A percentile compares a stretch with the other conserved stretches of the same genome.
phyloP scores from a whole-genome alignment of 2,113 vertebrate genomes.

The Anoplopoma fimbria region DNA sequence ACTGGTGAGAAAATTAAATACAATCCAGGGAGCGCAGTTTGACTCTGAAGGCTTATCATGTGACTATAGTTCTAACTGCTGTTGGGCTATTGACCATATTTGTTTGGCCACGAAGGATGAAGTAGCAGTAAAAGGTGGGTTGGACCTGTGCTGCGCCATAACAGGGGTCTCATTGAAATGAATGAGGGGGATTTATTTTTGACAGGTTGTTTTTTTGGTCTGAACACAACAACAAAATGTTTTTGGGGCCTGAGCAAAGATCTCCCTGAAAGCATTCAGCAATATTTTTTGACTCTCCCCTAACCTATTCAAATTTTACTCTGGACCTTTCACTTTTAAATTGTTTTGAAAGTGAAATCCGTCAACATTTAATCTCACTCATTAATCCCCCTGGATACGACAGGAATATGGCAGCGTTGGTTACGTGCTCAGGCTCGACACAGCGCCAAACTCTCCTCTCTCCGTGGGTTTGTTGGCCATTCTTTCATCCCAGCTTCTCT shows the following conservation, averaged over 20 bases:
- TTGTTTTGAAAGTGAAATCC: slow-evolving; percentile 9
- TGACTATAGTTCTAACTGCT: neutral
- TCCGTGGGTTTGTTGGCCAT: slow-evolving; percentile 45
- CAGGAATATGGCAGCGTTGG: slow-evolving; percentile 1
- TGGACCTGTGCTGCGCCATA: neutral
- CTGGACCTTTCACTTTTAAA: neutral
- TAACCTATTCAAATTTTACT: neutral
- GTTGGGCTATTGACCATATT: neutral
- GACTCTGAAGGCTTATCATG: slow-evolving; percentile 4
- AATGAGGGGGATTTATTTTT: slow-evolving; percentile 1
- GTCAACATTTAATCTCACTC: neutral
- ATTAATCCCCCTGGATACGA: neutral
- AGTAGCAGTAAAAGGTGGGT: neutral
- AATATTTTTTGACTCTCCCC: neutral
- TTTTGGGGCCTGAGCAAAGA: neutral
- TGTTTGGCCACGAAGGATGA: neutral
- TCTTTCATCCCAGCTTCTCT: slow-evolving; percentile 62
- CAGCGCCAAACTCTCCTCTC: slow-evolving; percentile 33
- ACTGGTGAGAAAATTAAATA: slow-evolving; percentile 23
- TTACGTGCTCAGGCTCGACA: neutral
- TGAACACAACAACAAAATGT: neutral
- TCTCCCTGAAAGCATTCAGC: neutral
- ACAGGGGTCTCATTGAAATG: neutral
- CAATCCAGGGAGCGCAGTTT: neutral
- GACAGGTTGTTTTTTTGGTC: neutral